Evolutionary conservation across 1,140 invertebrate species (phyloP).

Genomic region (Contarinia nasturtii): DNA sequence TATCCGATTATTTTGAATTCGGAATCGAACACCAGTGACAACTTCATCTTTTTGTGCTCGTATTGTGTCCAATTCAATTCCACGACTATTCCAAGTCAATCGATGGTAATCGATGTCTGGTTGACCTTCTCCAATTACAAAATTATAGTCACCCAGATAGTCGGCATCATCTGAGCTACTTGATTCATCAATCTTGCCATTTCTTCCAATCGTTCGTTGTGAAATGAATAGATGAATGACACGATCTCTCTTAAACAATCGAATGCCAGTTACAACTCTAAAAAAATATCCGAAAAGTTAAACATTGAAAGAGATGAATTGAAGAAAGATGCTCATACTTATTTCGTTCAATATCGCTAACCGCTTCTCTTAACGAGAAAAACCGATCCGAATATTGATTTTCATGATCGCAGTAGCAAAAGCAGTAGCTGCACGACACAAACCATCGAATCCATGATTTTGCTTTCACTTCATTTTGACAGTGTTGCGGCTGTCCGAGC

Average conservation of each 20-base stretch:
- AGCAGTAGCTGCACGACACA: not conserved
- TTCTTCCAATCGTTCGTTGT: not conserved
- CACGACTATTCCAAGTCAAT: not conserved
- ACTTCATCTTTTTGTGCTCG: not conserved
- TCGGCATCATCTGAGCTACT: not conserved
- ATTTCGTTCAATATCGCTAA: not conserved
- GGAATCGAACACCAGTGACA: not conserved
- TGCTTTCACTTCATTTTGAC: not conserved
- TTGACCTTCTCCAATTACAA: not conserved
- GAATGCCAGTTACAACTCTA: not conserved
- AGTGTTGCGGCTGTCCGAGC: not conserved
- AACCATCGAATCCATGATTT: not conserved
- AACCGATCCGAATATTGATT: not conserved
- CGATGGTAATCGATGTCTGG: not conserved
- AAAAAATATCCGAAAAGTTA: not conserved
- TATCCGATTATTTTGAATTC: not conserved
- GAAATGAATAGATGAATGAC: not conserved
- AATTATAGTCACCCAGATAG: not conserved
- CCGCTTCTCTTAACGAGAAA: not conserved
- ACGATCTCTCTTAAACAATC: not conserved
- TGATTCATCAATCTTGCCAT: not conserved
- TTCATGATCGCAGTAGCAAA: not conserved
- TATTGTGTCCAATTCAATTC: not conserved
- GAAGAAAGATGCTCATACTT: not conserved
- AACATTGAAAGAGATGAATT: not conserved